Evolutionary conservation across 2,113 vertebrate genomes (phyloP), one percentile per base, ranked within the genome.

Genomic region (Lophius piscatorius): DNA sequence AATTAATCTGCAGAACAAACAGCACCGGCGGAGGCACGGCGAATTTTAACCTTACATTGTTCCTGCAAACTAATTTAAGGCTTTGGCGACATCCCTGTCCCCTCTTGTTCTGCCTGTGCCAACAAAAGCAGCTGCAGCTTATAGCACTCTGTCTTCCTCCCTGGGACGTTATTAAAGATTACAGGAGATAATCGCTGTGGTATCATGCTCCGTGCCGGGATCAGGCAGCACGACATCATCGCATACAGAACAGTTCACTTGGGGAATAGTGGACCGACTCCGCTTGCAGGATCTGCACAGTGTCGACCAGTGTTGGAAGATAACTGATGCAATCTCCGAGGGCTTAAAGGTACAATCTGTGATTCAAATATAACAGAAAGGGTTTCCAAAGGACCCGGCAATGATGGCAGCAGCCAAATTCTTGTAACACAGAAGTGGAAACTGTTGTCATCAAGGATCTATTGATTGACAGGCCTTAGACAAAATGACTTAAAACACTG

Each of bases 101-200:
- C 18, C 41, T 17, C 24, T 63, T 40, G 29, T 46, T 51, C 9
- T 1, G 41, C 40, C 55, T 21, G 13, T 28, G 20, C 54, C 24
- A 22, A 54, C 14, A 41, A 52, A 51, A 58, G 29, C 74, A 75
- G 72, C 69, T 58, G 54, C 66, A 47, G 81, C 71, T 78, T 83
- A 88, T 80, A 83, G 68, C 65, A 38, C 63, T 61, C 62, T 2
- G 50, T 72, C 63, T 64, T 83, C 63, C 70, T 75, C 58, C 63
- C 52, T 58, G 54, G 65, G 64, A 82, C 29, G 17, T 85, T 85
- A 85, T 87, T 88, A 87, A 88, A 88, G 84, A 88, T 88, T 79
- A 84, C 54, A 64, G 41, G 36, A 81, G 82, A 87, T 85, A 85
- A 85, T 84, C 64, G 46, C 56, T 4, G 23, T 21, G 31, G 58